Conservation (phyloP, 2,888 invertebrate genomes). For the Pseudolycoriella hygida region DNA sequence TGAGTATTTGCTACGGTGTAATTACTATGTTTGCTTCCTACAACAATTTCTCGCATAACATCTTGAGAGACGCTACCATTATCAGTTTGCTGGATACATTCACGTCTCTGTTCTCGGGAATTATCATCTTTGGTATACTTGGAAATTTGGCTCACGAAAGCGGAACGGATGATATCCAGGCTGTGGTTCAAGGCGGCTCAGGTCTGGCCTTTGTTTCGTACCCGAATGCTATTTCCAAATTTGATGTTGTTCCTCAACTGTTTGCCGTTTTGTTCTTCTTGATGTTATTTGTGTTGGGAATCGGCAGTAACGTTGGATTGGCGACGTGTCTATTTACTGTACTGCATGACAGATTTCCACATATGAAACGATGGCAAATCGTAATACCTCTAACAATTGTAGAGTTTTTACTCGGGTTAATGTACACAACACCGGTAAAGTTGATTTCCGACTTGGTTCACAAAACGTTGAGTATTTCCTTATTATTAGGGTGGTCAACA, state of each 20-base stretch:
- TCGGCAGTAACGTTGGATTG: slow-evolving; percentile 34
- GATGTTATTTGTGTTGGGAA: slow-evolving; percentile 36
- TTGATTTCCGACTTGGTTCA: too few species aligned
- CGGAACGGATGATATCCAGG: slow-evolving; percentile 29
- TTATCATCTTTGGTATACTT: slow-evolving; percentile 37
- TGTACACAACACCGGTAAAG: slow-evolving; percentile 45
- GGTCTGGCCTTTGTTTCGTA: slow-evolving; percentile 39
- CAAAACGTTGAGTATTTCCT: too few species aligned
- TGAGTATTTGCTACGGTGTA: slow-evolving; percentile 42
- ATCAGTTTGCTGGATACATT: slow-evolving; percentile 36
- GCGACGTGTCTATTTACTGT: slow-evolving; percentile 31
- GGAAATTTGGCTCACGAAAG: slow-evolving; percentile 36
- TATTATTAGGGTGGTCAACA: slow-evolving; percentile 64
- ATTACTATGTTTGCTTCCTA: slow-evolving; percentile 44
- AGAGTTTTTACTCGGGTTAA: slow-evolving; percentile 38
- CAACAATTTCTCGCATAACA: slow-evolving; percentile 40
- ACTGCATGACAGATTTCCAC: slow-evolving; percentile 31
- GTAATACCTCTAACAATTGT: slow-evolving; percentile 29
- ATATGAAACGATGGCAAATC: slow-evolving; percentile 33
- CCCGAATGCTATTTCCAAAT: slow-evolving; percentile 38
- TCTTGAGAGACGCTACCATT: slow-evolving; percentile 39
- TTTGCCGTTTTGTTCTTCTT: slow-evolving; percentile 37
- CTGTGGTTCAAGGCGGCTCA: slow-evolving; percentile 34
- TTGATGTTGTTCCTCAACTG: slow-evolving; percentile 34
- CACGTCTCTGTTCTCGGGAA: slow-evolving; percentile 37